Evolutionary conservation across 2,797 vertebrate species (phyloP).

Genomic region (Artibeus lituratus): DNA sequence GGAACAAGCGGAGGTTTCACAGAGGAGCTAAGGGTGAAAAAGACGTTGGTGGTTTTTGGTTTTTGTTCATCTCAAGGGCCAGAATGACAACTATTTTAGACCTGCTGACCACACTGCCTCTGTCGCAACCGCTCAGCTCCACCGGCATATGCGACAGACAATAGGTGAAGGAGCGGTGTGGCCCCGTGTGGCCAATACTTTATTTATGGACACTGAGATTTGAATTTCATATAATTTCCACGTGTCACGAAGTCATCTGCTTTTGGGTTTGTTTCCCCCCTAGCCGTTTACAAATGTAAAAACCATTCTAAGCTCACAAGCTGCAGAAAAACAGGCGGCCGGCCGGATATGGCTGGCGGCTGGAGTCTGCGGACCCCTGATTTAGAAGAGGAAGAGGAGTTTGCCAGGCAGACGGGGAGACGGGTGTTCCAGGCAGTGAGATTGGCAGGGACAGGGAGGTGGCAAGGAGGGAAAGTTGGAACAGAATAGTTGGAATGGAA

Average conservation of each 20-base stretch:
- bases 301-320: slow-evolving; percentile 35
- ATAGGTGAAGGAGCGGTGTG: not conserved
- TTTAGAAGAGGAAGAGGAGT: not conserved
- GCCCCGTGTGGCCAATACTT: not conserved
- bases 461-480: not conserved
- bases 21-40: not conserved
- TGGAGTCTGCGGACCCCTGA: not conserved
- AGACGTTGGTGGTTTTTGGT: not conserved
- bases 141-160: accelerated
- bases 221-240: slow-evolving; percentile 19
- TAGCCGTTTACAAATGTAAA: slow-evolving; percentile 7
- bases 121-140: not conserved
- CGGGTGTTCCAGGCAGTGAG: not conserved
- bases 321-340: not conserved
- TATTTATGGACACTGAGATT: not conserved
- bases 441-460: not conserved
- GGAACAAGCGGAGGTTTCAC: not conserved
- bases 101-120: not conserved
- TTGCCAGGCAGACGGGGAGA: not conserved
- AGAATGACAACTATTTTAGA: not conserved
- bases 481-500: not conserved
- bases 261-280: not conserved
- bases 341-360: not conserved
- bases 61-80: not conserved
- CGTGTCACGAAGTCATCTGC: not conserved